Evolutionary conservation across 2,113 vertebrate genomes (phyloP).

Genomic region (Brachypodius melanocephalos): DNA sequence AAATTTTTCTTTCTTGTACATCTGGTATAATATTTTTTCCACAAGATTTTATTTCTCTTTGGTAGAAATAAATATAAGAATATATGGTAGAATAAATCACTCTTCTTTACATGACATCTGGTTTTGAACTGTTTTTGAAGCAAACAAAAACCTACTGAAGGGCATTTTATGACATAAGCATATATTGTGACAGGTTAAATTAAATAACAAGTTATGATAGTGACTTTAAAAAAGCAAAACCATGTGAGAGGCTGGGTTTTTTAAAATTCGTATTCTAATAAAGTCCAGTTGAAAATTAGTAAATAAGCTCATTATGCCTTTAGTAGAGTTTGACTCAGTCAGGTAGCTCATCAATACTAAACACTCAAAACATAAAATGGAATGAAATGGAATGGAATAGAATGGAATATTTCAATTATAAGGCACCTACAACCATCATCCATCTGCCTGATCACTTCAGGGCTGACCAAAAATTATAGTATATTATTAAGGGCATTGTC

Average conservation of each 20-base stretch:
- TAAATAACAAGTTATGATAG: not conserved
- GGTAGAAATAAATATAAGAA: not conserved
- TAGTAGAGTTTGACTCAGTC: not conserved
- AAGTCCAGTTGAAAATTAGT: not conserved
- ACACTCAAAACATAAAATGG: not conserved
- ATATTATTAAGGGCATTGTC: not conserved
- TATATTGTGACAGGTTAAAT: not conserved
- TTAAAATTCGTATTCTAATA: not conserved
- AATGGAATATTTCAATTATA: not conserved
- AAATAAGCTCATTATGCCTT: not conserved
- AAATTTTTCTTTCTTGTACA: not conserved
- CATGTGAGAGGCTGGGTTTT: not conserved
- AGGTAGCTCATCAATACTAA: not conserved
- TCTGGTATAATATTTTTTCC: not conserved
- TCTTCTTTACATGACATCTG: not conserved
- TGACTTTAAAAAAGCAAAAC: not conserved
- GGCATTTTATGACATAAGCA: not conserved
- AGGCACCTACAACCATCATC: fast-evolving
- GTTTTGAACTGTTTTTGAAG: not conserved
- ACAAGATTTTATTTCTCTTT: not conserved
- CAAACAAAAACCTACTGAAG: not conserved
- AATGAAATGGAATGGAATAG: not conserved
- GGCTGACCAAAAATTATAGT: not conserved
- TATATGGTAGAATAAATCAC: not conserved
- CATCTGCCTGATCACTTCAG: not conserved